phyloP scores from a whole-genome alignment of 2,888 invertebrate species.

The Andrena haemorrhoa region DNA sequence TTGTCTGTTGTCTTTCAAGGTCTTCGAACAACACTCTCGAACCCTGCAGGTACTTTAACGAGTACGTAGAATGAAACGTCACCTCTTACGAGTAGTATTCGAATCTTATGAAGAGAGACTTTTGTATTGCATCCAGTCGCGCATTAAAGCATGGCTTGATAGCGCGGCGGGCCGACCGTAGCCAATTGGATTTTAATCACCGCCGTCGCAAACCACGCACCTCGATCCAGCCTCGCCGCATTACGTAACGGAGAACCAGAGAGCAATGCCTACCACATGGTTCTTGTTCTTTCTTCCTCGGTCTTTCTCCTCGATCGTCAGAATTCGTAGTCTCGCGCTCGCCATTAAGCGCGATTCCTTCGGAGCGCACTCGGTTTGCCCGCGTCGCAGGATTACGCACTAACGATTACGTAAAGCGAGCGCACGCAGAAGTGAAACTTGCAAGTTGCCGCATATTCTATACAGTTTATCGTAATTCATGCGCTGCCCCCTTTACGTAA shows the following conservation, averaged over 20 bases:
- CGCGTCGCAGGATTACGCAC: no score
- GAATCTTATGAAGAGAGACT: no score
- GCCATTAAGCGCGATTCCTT: no score
- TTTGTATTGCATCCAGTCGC: neutral
- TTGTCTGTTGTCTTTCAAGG: no score
- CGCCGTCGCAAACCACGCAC: neutral
- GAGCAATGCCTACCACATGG: neutral
- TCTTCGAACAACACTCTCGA: no score
- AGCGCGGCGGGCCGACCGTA: neutral
- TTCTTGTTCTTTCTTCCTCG: neutral
- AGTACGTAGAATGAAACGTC: no score
- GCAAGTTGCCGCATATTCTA: neutral
- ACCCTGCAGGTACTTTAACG: no score
- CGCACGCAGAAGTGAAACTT: neutral
- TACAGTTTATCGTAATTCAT: neutral
- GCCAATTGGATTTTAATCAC: slow-evolving; percentile 28
- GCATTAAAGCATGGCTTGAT: neutral
- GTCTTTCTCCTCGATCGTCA: neutral
- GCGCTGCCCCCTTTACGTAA: slow-evolving; percentile 15
- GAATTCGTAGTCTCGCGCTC: no score
- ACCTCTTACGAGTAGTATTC: no score
- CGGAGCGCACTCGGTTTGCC: no score
- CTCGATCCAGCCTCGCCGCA: neutral
- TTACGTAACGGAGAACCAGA: neutral
- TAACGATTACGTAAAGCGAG: no score